Evolutionary conservation across 2,113 vertebrate genomes (phyloP), one percentile per base, ranked within the genome.

Genomic region (Hyla sarda): DNA sequence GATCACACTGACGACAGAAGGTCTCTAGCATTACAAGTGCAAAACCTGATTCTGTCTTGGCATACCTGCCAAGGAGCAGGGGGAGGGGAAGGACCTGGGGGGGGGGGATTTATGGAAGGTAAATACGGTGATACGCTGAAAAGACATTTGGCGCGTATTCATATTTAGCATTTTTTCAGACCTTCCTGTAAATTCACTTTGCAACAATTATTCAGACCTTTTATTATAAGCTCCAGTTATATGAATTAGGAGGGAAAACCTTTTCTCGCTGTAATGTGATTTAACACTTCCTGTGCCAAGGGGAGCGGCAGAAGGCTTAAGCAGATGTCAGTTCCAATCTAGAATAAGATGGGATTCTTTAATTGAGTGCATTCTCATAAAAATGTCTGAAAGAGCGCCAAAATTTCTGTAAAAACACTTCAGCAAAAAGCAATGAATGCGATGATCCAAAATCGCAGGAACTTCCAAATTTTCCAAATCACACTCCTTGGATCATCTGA

Each of bases 1-100:
- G 84, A 86, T 86, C 76, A 86, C 75, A 65, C 84, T 86, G 84
- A 86, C 84, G 76, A 81, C 84, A 86, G 84, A 67, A 72, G 69
- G 76, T 37, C 84, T 86, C 23, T 41, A 85, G 54, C 32, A 60
- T 21, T 80, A 80, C 76, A 80, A 81, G 76, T 72, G 76, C 76
- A 86, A 86, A 78, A 65, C 54, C 41, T 41, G 82, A 60, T n/a
- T 80, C 17, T 34, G 17, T 41, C 72, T 28, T 25, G 1, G 28
- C 45, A 60, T 72, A 56, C 82, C 82, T 80, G 87, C 82, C 47
- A 79, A 73, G 52, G 74, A 72, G 60, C 52, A 50, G 74, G 37
- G 45, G 86, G 48, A 79, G 86, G 45, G 73, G 47, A 62, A 56
- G 74, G 74, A 45, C 81, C 71, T 83, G 76, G 37, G 62, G 82